Conservation (phyloP, 2,113 vertebrate genomes). For the Seriola aureovittata region DNA sequence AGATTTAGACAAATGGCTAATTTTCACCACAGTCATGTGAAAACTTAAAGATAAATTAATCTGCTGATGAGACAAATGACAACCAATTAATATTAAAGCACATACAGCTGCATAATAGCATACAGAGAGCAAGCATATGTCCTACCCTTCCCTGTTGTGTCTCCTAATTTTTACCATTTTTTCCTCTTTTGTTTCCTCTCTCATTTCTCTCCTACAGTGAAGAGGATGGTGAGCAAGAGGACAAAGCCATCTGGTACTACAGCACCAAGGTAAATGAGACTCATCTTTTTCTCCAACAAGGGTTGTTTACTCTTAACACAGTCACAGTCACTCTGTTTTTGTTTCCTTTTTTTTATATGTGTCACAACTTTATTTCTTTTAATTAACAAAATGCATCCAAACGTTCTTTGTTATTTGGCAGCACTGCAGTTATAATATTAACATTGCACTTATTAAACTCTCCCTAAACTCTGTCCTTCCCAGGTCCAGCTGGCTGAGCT, state of each 20-base stretch:
- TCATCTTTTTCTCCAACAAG: neutral
- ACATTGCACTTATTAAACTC: neutral
- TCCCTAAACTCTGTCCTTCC: neutral
- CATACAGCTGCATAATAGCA: neutral
- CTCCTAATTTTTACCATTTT: neutral
- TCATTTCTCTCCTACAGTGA: constrained; percentile 68
- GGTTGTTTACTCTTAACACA: neutral
- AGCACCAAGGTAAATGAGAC: constrained; percentile 75
- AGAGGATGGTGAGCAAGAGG: constrained; percentile 79
- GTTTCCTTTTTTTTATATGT: neutral
- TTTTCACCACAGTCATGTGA: neutral
- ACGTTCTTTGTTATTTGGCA: neutral
- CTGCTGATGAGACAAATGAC: neutral
- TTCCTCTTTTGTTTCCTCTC: neutral
- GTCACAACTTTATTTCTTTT: neutral
- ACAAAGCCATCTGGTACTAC: constrained; percentile 83
- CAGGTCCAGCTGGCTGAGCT: constrained; percentile 94
- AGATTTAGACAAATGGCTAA: neutral
- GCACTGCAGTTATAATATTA: neutral
- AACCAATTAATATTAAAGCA: neutral
- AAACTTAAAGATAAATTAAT: neutral
- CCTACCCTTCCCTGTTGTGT: constrained; percentile 4
- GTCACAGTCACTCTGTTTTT: neutral
- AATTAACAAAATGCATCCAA: neutral
- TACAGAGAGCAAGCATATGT: constrained; percentile 8